These are phyloP conservation scores for Luperina nickerlii DNA, from an alignment of 2,888 invertebrate genomes.

Conservation along the genomic window DNA sequence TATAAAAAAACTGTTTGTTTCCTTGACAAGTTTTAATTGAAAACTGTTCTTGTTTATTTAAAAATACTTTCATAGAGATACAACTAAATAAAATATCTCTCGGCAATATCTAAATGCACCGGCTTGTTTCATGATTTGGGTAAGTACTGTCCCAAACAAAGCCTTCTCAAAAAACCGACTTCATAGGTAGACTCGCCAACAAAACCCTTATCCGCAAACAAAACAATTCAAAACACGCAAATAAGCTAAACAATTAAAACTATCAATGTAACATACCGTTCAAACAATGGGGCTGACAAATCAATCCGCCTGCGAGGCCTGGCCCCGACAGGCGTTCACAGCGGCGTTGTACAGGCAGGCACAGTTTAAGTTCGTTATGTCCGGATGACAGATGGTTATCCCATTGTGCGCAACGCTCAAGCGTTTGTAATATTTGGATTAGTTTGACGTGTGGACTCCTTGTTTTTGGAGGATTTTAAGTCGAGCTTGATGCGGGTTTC, in stretches of 20 bases:
- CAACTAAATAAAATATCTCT: conserved; percentile 2
- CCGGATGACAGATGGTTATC: conserved; percentile 83
- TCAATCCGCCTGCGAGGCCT: conserved; percentile 67
- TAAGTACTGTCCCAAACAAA: neutral
- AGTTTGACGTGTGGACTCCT: conserved; percentile 69
- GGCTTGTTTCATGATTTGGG: neutral
- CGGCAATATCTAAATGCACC: neutral
- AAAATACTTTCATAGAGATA: neutral
- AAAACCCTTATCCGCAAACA: conserved; percentile 44
- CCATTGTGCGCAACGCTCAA: conserved; percentile 75
- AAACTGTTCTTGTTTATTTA: conserved; percentile 23
- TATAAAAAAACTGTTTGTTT: conserved; percentile 35
- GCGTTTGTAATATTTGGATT: conserved; percentile 70
- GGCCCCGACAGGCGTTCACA: conserved; percentile 58
- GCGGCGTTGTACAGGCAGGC: conserved; percentile 77
- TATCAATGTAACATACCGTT: conserved; percentile 67
- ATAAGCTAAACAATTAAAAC: conserved; percentile 68
- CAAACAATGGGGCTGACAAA: conserved; percentile 68
- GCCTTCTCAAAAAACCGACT: neutral
- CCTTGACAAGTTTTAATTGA: conserved; percentile 32
- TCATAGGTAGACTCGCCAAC: conserved; percentile 33
- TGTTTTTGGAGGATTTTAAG: conserved; percentile 68
- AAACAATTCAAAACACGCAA: conserved; percentile 60
- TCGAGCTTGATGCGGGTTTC: conserved; percentile 67
- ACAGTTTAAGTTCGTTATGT: conserved; percentile 81